Evolutionary conservation across 1,140 invertebrate species (phyloP), one percentile per base, ranked within the genome.

Genomic region (Eubasilissa regina): DNA sequence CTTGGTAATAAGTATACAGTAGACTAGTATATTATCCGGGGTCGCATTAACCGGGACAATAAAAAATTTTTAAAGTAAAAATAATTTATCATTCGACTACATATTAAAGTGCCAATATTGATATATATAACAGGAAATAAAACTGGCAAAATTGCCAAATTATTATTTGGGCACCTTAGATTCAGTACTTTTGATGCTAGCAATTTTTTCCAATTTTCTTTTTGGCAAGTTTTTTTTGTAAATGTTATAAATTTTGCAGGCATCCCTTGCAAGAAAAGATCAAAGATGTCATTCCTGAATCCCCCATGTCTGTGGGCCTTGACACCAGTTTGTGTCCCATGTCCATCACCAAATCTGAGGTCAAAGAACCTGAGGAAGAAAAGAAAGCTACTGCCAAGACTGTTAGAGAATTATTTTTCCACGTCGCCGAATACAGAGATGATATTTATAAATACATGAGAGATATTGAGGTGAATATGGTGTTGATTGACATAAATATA

Each of bases 391-490:
- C 84, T 15, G 88, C 87, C 35, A 86, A 87, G 76, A 88, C 87
- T 35, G 85, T 88, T 51, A 79, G 86, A 51, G 88, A 89, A 70
- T 86, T 90, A 85, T 92, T 93, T 83, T 93, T 93, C 86, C 92
- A 93, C 86, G 89, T 93, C 81, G 92, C 91, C 75, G 93, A 96
- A 84, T 97, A 97, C 87, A 91, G 94, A 80, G 91, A 93, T 78
- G 94, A 96, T 80, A 97, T 97, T 82, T 96, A 96, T 86, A 88
- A 92, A 78, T 97, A 97, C 87, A 91, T 97, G 87, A 90, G 91
- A 82, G 87, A 91, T 79, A 91, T 94, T 84, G 96, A 97, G 92
- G 94, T 95, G 48, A 64, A 25, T 70, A 19, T 70, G 13, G n/a
- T 58, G 9, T 51, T 13, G 48, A 51, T 1, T 51, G n/a, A 51